Percentiles rank a stretch among this genome's conserved stretches.
Conservation (phyloP, 2,888 invertebrate genomes). For the Atrina japonica region DNA sequence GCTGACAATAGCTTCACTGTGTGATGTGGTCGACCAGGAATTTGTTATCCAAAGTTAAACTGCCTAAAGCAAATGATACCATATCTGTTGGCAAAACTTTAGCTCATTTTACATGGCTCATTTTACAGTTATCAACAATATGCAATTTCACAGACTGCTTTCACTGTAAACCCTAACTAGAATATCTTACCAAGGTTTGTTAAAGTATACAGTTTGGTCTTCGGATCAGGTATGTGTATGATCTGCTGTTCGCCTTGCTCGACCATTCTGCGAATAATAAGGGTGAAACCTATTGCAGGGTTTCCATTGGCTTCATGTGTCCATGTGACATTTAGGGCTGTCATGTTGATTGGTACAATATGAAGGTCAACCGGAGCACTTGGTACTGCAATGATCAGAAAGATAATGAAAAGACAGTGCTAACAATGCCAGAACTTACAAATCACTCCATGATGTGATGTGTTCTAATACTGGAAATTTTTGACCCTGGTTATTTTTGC, state of each 20-base stretch:
- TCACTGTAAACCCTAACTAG: no score
- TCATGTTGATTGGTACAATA: conserved; percentile 45
- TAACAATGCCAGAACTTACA: neutral
- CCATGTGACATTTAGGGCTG: conserved; percentile 56
- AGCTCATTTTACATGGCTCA: no score
- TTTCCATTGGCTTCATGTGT: neutral
- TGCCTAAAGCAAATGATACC: no score
- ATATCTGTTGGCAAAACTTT: no score
- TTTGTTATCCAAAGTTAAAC: no score
- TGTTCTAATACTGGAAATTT: no score
- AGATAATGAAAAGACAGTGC: neutral
- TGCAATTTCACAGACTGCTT: no score
- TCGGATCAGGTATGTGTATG: conserved; percentile 20
- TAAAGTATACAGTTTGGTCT: conserved; percentile 27
- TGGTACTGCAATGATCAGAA: conserved; percentile 15
- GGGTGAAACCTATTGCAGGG: conserved; percentile 31
- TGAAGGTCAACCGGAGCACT: conserved; percentile 38
- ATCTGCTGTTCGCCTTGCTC: neutral
- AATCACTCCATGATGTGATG: neutral
- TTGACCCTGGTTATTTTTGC: no score
- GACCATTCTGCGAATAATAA: conserved; percentile 29
- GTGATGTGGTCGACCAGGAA: no score
- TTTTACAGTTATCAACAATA: no score
- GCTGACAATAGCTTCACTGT: no score
- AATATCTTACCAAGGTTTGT: conserved; percentile 38